Base-by-base conservation (phyloP, 2,113 vertebrate species). In the Dasyurus viverrinus region DNA sequence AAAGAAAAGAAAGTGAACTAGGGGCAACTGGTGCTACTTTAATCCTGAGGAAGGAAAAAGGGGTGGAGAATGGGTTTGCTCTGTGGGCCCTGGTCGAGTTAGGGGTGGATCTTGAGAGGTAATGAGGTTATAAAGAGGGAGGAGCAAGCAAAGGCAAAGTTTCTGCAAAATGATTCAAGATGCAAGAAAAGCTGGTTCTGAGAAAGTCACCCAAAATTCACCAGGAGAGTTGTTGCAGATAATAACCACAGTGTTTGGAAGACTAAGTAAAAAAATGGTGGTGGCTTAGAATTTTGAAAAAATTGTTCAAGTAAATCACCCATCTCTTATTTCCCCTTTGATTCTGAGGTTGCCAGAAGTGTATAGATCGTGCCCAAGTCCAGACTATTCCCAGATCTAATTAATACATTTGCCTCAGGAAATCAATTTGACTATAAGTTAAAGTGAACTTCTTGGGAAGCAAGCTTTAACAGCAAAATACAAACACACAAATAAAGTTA, bases 41-140 rank as follows among this genome's bases (percentile, higher is more conserved):
- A 98, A 97, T 94, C 94, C 92, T 91, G 68, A 92, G 93, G 0
- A 23, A 92, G 94, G 95, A 92, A 54, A 97, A 97, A 96, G 98
- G 98, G 98, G 97, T 98, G 98, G 97, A 95, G 96, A 96, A 97
- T 97, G 95, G 89, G 89, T 96, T 54, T 11, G 91, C 76, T 42
- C 42, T 94, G 53, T 92, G 95, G 97, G 95, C 89, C 95, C 96
- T 96, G 93, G 92, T 22, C 60, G 94, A 91, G 94, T 93, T 92
- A 97, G 97, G 96, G 98, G 98, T 90, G 97, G 98, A 94, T 92
- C 97, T 96, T 91, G 54, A 96, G 57, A 98, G 53, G 76, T 94
- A 91, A 96, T 23, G 92, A 96, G 94, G 93, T 92, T 97, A 97
- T 93, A 96, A 96, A 97, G 97, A 98, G 95, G 90, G 95, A 96